A percentile compares a stretch with the other conserved stretches of the same genome.
phyloP scores from a whole-genome alignment of 2,113 vertebrate genomes.

The Oncorhynchus mykiss region DNA sequence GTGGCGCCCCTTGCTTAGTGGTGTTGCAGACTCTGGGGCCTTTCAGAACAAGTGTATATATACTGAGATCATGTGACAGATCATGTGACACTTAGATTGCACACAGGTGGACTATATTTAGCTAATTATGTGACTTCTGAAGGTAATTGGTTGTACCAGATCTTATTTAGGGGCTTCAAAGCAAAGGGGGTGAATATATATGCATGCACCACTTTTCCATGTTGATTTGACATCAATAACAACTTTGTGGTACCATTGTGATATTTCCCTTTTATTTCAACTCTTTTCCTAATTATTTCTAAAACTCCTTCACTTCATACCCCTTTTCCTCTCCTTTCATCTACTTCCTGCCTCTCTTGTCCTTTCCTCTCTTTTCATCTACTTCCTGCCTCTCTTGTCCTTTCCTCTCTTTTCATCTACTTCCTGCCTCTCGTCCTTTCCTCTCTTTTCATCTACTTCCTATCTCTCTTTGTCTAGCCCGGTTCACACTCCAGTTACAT shows the following conservation, averaged over 20 bases:
- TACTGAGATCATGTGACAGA: too few species aligned
- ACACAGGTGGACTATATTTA: too few species aligned
- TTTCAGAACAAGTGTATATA: too few species aligned
- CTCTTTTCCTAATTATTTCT: neutral
- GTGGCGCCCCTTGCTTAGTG: too few species aligned
- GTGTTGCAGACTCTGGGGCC: too few species aligned
- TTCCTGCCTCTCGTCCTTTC: constrained; percentile 12
- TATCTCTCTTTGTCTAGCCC: constrained; percentile 15
- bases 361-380: neutral
- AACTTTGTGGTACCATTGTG: neutral
- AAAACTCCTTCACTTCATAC: neutral
- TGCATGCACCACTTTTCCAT: too few species aligned
- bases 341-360: constrained; percentile 10
- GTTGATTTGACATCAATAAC: too few species aligned
- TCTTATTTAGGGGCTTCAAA: too few species aligned
- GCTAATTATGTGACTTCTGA: too few species aligned
- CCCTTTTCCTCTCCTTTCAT: neutral
- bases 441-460: constrained; percentile 3
- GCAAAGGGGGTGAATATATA: too few species aligned
- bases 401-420: neutral
- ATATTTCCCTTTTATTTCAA: neutral
- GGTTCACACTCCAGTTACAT: constrained; percentile 40
- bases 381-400: constrained; percentile 5
- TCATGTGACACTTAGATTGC: too few species aligned
- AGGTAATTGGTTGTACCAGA: too few species aligned